phyloP scores from a whole-genome alignment of 2,888 invertebrate genomes.

The Euplexia lucipara region DNA sequence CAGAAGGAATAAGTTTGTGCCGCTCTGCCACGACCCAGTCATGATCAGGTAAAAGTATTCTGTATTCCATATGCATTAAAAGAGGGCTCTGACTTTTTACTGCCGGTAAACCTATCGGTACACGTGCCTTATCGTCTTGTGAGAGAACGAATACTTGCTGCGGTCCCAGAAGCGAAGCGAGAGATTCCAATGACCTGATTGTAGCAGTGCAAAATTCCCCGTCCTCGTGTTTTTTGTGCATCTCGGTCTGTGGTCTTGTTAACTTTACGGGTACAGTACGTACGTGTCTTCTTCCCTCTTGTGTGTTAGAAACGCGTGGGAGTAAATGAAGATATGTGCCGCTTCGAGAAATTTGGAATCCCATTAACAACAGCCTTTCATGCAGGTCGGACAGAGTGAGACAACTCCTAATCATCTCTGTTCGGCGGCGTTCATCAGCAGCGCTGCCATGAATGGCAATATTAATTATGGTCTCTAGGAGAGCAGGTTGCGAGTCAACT shows the following conservation, averaged over 20 bases:
- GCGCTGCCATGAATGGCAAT: constrained; percentile 52
- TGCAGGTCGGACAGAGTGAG: constrained; percentile 56
- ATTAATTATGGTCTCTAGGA: too few relatives aligned
- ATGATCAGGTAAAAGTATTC: too few relatives aligned
- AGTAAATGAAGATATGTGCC: too few relatives aligned
- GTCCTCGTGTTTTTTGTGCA: constrained; percentile 54
- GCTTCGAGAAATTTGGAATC: constrained; percentile 59
- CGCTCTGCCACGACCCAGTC: too few relatives aligned
- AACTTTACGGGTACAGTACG: constrained; percentile 51
- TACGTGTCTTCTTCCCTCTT: constrained; percentile 53
- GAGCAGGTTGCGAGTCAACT: too few relatives aligned
- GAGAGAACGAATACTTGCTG: constrained; percentile 57
- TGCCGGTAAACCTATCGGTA: too few relatives aligned
- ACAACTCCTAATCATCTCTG: constrained; percentile 58
- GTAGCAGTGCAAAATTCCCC: constrained; percentile 58
- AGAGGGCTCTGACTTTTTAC: too few relatives aligned
- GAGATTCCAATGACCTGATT: constrained; percentile 56
- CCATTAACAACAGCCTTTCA: constrained; percentile 51
- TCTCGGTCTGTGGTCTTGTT: constrained; percentile 45
- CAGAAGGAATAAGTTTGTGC: too few relatives aligned
- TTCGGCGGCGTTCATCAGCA: constrained; percentile 58
- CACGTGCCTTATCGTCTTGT: constrained; percentile 55
- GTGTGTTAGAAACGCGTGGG: constrained; percentile 49
- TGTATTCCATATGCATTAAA: too few relatives aligned
- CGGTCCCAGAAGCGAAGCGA: constrained; percentile 56